Conservation (phyloP, 2,797 vertebrate species). For the Takifugu rubripes region DNA sequence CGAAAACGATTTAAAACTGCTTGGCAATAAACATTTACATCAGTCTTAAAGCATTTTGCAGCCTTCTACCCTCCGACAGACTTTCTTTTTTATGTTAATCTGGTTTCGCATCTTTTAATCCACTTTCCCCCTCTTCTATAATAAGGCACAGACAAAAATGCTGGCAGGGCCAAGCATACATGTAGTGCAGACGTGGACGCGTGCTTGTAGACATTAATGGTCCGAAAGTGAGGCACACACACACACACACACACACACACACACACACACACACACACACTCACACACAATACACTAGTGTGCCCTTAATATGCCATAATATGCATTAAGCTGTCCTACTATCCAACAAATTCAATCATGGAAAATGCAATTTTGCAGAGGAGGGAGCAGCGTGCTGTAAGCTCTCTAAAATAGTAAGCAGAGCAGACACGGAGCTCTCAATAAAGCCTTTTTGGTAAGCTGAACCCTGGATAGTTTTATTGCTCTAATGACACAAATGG, state of each 20-base stretch:
- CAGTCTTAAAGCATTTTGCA: too few relatives aligned
- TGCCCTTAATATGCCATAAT: background rate
- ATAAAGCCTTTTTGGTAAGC: conserved; percentile 41
- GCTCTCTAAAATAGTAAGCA: conserved; percentile 22
- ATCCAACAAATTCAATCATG: conserved; percentile 24
- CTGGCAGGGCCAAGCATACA: background rate
- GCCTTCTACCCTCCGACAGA: background rate
- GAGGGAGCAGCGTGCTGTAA: conserved; percentile 5
- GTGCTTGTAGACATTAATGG: background rate
- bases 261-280: conserved; percentile 2
- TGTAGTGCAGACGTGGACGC: background rate
- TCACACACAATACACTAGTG: background rate
- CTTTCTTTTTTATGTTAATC: too few relatives aligned
- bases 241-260: background rate
- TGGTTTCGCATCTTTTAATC: background rate
- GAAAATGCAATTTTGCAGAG: conserved; percentile 17
- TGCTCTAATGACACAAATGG: conserved; percentile 28
- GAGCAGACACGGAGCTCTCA: conserved; percentile 14
- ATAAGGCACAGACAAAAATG: background rate
- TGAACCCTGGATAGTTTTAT: conserved; percentile 33
- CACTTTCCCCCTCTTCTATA: background rate
- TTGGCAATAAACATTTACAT: background rate
- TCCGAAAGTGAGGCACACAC: background rate
- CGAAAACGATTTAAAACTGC: background rate
- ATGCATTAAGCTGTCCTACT: background rate